A percentile compares a stretch with the other conserved stretches of the same genome.
Conservation (phyloP, 2,113 vertebrate species). For the Ageneiosus marmoratus region DNA sequence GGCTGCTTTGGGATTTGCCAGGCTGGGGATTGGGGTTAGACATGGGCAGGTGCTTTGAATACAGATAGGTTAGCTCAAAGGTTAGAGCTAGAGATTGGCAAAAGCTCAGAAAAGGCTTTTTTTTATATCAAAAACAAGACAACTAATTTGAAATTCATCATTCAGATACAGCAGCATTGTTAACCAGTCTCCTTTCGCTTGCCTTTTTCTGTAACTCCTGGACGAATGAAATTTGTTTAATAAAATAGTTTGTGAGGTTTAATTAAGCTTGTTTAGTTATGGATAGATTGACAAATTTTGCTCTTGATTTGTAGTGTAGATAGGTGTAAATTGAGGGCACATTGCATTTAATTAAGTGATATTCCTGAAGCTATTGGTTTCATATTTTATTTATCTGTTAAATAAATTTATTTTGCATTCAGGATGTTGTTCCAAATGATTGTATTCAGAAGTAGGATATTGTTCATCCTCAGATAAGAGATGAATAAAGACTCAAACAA, state of each 20-base stretch:
- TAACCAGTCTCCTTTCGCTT: conserved; percentile 22
- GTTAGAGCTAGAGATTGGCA: conserved; percentile 36
- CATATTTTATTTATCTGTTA: neutral
- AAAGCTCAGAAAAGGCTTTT: conserved; percentile 35
- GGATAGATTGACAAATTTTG: neutral
- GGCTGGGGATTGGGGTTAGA: conserved; percentile 43
- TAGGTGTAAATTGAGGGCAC: neutral
- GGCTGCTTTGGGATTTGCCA: conserved; percentile 38
- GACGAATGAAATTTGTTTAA: conserved; percentile 9
- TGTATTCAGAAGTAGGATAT: neutral
- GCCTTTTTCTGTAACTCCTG: conserved; percentile 1
- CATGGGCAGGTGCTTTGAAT: conserved; percentile 50
- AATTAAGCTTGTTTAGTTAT: conserved; percentile 7
- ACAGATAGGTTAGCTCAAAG: conserved; percentile 49
- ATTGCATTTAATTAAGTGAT: neutral
- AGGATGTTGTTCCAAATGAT: neutral
- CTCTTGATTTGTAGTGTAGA: neutral
- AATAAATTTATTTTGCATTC: too few relatives aligned
- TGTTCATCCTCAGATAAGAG: neutral
- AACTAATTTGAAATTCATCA: conserved; percentile 48
- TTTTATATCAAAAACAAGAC: conserved; percentile 35
- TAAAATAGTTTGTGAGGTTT: neutral
- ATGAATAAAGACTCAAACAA: too few relatives aligned
- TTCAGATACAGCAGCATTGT: conserved; percentile 30
- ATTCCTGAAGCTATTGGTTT: neutral